Evolutionary conservation across 2,113 vertebrate species (phyloP), one percentile per base, ranked within the genome.

Genomic region (Nothocercus nigrocapillus): DNA sequence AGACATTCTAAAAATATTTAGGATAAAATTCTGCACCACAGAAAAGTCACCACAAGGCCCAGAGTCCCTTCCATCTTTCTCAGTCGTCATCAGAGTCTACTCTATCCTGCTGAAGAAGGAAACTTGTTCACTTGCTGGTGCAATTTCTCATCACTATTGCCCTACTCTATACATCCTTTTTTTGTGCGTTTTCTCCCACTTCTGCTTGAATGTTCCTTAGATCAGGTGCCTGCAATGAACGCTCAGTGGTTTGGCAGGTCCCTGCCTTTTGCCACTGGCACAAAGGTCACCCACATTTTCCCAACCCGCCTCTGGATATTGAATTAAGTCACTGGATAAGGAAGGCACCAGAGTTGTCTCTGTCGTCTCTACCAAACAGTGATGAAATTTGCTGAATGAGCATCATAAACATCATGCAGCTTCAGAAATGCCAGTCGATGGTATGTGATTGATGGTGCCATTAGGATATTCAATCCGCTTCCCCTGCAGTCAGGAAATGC

Each of bases 401-500:
- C 28, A 80, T 53, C 51, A 25, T 85, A 66, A 90, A 80, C 68
- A 63, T 61, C 64, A 72, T 13, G 59, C 72, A 32, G 56, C 67
- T 91, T 81, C 59, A 58, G 64, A 93, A 93, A 91, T 58, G 90
- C 44, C 87, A 64, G 47, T 91, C 22, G 2, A 93, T 94, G 75
- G 15, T 27, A 15, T 36, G 62, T 90, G 94, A 96, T 90, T 74
- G 91, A 97, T 86, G 64, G 89, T 20, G 53, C 42, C 86, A 73
- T 95, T 90, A 94, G 42, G 73, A 51, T 82, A 85, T 27, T 89
- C 78, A 82, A 28, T 90, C 68, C 47, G 24, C 82, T 96, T 85
- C 93, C 88, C 90, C 82, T 79, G 73, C 67, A 88, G 27, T 83
- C 88, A 82, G 83, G 90, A 79, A 74, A 68, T 49, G 32, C 24